phyloP scores from a whole-genome alignment of 2,888 invertebrate species.

The Heliconius charithonia region DNA sequence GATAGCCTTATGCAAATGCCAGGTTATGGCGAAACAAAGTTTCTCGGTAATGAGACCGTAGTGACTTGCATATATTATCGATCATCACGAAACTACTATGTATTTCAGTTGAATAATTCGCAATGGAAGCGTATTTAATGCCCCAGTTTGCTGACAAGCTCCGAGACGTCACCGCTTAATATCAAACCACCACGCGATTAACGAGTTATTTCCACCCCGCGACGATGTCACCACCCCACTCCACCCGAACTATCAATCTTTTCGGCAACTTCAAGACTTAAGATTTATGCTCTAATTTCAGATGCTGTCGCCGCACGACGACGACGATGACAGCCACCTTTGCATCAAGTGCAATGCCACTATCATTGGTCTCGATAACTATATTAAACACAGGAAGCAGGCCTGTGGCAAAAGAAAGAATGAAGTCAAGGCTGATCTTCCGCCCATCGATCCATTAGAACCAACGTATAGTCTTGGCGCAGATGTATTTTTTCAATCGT shows the following conservation, averaged over 20 bases:
- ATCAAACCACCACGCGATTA: conserved; percentile 69
- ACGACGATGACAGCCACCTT: conserved; percentile 92
- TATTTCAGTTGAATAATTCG: conserved; percentile 66
- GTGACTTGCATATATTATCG: conserved; percentile 65
- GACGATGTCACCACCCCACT: conserved; percentile 63
- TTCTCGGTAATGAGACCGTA: conserved; percentile 60
- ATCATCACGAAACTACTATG: conserved; percentile 62
- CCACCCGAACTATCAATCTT: conserved; percentile 56
- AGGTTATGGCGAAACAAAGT: conserved; percentile 57
- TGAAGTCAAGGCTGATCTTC: conserved; percentile 62
- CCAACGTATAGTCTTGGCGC: conserved; percentile 87
- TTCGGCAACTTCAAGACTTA: conserved; percentile 49
- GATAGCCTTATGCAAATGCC: conserved; percentile 68
- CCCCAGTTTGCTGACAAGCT: conserved; percentile 61
- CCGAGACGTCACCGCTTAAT: conserved; percentile 70
- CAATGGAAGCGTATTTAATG: conserved; percentile 68
- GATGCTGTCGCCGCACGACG: conserved; percentile 85
- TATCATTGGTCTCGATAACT: conserved; percentile 92
- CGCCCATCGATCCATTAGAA: conserved; percentile 71
- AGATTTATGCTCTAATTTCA: conserved; percentile 51
- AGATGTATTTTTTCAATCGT: conserved; percentile 93
- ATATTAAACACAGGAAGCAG: conserved; percentile 91
- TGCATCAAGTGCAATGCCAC: conserved; percentile 94
- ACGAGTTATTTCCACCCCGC: conserved; percentile 56
- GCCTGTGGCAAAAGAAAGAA: conserved; percentile 83